Evolutionary conservation across 2,888 invertebrate genomes (phyloP).

Genomic region (Tenthredo amoena): DNA sequence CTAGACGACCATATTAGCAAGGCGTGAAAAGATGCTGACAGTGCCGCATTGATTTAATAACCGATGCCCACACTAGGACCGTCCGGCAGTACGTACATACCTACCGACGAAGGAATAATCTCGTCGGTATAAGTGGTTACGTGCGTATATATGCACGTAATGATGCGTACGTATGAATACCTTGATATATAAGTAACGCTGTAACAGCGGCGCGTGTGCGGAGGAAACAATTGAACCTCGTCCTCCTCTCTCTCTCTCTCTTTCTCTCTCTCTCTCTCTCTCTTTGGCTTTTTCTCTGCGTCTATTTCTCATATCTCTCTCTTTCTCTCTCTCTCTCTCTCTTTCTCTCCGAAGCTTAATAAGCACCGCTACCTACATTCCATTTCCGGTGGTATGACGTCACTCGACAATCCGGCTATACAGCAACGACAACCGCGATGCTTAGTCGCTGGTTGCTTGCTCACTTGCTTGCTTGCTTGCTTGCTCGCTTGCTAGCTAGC

Average conservation of each 20-base stretch:
- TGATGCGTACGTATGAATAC: constrained; percentile 55
- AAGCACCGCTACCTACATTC: constrained; percentile 77
- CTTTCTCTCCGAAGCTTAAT: constrained; percentile 71
- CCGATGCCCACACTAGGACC: constrained; percentile 73
- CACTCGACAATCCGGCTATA: constrained; percentile 72
- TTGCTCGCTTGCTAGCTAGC: neutral
- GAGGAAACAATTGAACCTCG: constrained; percentile 76
- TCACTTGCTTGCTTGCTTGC: neutral
- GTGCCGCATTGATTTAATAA: constrained; percentile 76
- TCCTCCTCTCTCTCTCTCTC: constrained; percentile 63
- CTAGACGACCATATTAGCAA: constrained; percentile 67
- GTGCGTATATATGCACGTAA: neutral
- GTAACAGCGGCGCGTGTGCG: constrained; percentile 72
- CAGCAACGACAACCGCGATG: constrained; percentile 54
- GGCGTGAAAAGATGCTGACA: constrained; percentile 75
- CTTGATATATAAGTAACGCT: constrained; percentile 66
- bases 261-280: constrained; percentile 57
- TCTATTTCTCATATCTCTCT: constrained; percentile 51
- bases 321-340: constrained; percentile 56
- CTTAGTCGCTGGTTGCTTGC: neutral
- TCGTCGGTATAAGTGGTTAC: neutral
- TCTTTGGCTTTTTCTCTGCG: constrained; percentile 54
- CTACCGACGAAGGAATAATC: constrained; percentile 49
- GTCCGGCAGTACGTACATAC: constrained; percentile 53
- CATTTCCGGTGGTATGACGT: constrained; percentile 77